A percentile compares a stretch with the other conserved stretches of the same genome.
Evolutionary conservation across 2,113 vertebrate genomes (phyloP).

Genomic region (Platysteira castanea): DNA sequence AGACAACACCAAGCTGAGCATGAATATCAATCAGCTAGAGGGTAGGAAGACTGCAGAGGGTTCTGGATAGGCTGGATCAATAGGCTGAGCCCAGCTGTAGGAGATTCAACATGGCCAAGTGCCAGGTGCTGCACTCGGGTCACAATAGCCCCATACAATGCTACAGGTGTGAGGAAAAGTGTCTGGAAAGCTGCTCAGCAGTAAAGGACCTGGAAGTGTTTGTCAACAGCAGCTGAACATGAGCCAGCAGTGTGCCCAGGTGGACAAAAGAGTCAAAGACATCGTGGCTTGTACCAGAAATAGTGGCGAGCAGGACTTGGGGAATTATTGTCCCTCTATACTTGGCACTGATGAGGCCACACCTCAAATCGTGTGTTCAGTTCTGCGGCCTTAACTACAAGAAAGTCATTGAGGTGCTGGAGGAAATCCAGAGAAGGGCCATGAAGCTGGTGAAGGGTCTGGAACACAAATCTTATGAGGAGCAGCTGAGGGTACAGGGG

Average conservation of each 20-base stretch:
- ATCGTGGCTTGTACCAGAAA: background rate
- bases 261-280: background rate
- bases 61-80: background rate
- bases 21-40: background rate
- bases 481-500: background rate
- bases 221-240: background rate
- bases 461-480: background rate
- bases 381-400: background rate
- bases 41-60: background rate
- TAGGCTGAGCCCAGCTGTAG: background rate
- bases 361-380: background rate
- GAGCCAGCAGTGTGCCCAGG: background rate
- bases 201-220: background rate
- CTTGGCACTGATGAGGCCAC: rapidly evolving
- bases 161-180: background rate
- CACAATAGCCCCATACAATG: background rate
- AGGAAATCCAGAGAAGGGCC: background rate
- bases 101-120: background rate
- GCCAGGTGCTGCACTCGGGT: rapidly evolving
- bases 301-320: too few relatives aligned
- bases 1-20: background rate
- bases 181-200: background rate
- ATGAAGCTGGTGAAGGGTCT: background rate
- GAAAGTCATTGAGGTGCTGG: background rate
- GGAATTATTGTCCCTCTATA: background rate